A percentile compares a stretch with the other conserved stretches of the same genome.
Evolutionary conservation across 2,888 invertebrate species (phyloP).

Genomic region (Cryptosula pallasiana): DNA sequence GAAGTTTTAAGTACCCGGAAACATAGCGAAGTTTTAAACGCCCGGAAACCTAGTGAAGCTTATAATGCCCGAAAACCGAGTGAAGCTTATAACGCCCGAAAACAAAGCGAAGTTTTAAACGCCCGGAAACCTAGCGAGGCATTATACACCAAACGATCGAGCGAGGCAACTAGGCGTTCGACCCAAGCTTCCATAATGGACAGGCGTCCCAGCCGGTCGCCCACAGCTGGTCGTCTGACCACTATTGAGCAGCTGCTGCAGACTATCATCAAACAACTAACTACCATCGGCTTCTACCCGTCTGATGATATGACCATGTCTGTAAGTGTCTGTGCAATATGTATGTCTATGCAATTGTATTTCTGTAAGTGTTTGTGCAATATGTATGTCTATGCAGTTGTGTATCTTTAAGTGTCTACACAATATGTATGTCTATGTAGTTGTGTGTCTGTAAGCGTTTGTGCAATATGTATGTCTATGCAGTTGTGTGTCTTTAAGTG

Average conservation of each 20-base stretch:
- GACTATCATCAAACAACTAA: slow-evolving; percentile 18
- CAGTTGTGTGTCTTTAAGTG: no score
- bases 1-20: neutral
- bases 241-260: slow-evolving; percentile 6
- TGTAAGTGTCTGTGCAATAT: neutral
- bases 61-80: neutral
- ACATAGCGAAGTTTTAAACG: neutral
- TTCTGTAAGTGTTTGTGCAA: neutral
- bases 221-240: neutral
- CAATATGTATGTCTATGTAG: no score
- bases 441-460: no score
- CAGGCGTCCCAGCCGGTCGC: neutral
- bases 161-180: neutral
- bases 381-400: no score
- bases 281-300: slow-evolving; percentile 18
- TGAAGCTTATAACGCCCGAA: neutral
- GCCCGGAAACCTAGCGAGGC: neutral
- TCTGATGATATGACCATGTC: neutral
- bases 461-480: no score
- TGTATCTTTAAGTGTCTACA: no score
- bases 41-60: neutral
- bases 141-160: neutral
- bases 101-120: neutral
- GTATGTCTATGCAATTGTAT: neutral
- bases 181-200: neutral